These are phyloP conservation scores for Erebia ligea DNA, from an alignment of 2,888 invertebrate species.

Conservation along the genomic window DNA sequence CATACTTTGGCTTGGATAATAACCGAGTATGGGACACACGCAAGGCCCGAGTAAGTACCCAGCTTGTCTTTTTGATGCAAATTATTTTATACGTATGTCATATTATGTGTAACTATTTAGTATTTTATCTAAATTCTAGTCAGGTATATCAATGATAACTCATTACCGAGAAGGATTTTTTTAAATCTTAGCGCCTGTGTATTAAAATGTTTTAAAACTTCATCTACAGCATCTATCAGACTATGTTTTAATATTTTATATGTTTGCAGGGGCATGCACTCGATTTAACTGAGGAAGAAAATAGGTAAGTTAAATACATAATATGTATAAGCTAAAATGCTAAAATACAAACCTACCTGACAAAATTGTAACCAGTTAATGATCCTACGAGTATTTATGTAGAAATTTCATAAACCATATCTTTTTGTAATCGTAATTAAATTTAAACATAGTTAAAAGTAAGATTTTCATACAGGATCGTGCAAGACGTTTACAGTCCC, in stretches of 20 bases:
- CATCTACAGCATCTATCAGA: background rate
- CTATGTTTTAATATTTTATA: background rate
- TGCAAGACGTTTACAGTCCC: conserved; percentile 63
- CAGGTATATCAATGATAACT: too few relatives aligned
- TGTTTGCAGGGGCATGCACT: conserved; percentile 25
- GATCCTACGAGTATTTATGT: too few relatives aligned
- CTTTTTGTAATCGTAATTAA: too few relatives aligned
- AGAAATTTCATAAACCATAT: too few relatives aligned
- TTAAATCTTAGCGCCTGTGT: background rate
- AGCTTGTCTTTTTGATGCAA: background rate
- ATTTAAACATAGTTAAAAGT: background rate
- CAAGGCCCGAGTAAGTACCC: conserved; percentile 10
- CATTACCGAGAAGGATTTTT: too few relatives aligned
- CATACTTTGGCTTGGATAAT: conserved; percentile 30
- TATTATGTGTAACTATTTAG: background rate
- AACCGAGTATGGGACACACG: conserved; percentile 13
- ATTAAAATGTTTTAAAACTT: background rate
- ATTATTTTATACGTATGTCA: background rate
- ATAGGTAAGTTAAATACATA: conserved; percentile 32
- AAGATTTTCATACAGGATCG: conserved; percentile 54
- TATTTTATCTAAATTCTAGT: too few relatives aligned
- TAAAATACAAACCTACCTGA: background rate
- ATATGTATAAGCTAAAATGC: too few relatives aligned
- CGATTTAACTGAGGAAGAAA: conserved; percentile 38
- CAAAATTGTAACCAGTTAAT: too few relatives aligned